Percentiles rank a stretch among this genome's conserved stretches.
Conservation (phyloP, 2,797 vertebrate genomes). For the Halcyon chelicuti region DNA sequence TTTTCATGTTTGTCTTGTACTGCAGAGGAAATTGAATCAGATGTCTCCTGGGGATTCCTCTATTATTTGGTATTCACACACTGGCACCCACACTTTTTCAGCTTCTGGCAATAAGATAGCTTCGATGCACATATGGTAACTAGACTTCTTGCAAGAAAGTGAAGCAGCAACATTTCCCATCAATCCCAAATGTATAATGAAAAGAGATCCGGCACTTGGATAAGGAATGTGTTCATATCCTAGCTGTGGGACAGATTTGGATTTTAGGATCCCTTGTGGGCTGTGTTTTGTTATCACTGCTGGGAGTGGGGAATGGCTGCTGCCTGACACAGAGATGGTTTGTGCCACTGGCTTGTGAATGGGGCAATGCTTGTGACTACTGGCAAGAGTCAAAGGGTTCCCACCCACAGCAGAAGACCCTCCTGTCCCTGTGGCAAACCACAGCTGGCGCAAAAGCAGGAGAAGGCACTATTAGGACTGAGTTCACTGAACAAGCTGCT, state of each 20-base stretch:
- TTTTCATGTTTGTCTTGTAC: conserved; percentile 63
- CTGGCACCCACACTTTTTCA: conserved; percentile 60
- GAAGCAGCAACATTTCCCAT: not conserved
- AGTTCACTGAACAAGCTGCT: not conserved
- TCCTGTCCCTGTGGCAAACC: accelerated
- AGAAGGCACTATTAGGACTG: not conserved
- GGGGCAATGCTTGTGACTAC: not conserved
- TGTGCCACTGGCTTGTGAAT: not conserved
- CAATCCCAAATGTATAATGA: accelerated
- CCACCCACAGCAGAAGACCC: accelerated
- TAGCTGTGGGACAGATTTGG: not conserved
- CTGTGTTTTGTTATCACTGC: not conserved
- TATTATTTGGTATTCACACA: conserved; percentile 54
- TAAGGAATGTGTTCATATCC: not conserved
- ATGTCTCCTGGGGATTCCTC: conserved; percentile 39
- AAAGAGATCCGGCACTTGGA: not conserved
- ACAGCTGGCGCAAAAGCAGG: not conserved
- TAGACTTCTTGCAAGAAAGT: not conserved
- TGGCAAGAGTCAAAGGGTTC: not conserved
- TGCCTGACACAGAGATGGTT: not conserved
- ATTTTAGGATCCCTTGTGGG: not conserved
- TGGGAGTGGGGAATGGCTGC: not conserved
- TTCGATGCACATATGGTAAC: not conserved
- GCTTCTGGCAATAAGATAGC: conserved; percentile 29
- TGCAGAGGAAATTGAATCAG: conserved; percentile 56